phyloP scores from a whole-genome alignment of 1,140 invertebrate genomes.

The Drosophila micromelanica region DNA sequence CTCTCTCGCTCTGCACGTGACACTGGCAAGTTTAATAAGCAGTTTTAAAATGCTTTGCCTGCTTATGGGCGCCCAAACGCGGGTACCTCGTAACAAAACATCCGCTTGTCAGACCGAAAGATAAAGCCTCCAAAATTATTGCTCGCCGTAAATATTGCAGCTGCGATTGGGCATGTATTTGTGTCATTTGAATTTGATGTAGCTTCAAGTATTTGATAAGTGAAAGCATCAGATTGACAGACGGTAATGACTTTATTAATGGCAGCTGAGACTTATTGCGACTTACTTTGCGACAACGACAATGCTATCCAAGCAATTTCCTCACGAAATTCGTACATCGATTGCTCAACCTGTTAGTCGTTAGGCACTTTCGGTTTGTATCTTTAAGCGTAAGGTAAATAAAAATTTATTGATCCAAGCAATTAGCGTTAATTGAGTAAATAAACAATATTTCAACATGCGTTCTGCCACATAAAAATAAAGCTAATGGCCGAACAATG shows the following conservation, averaged over 20 bases:
- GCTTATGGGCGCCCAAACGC: slow-evolving; percentile 38
- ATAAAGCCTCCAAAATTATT: slow-evolving; percentile 57
- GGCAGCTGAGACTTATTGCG: slow-evolving; percentile 46
- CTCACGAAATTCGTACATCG: slow-evolving; percentile 3
- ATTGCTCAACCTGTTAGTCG: slow-evolving; percentile 3
- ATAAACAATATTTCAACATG: slow-evolving; percentile 72
- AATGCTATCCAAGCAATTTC: slow-evolving; percentile 7
- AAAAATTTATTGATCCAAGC: slow-evolving; percentile 78
- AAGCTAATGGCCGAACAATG: slow-evolving; percentile 46
- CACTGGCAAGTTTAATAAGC: slow-evolving; percentile 64
- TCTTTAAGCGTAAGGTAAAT: slow-evolving; percentile 60
- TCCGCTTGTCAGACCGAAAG: slow-evolving; percentile 60
- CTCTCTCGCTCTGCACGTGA: slow-evolving; percentile 40
- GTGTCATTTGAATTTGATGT: slow-evolving; percentile 48
- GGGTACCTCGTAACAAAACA: slow-evolving; percentile 42
- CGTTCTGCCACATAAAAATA: slow-evolving; percentile 47
- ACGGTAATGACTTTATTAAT: slow-evolving; percentile 52
- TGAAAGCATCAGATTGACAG: slow-evolving; percentile 44
- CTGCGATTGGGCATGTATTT: slow-evolving; percentile 28
- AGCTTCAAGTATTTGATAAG: slow-evolving; percentile 47
- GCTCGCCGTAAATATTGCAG: slow-evolving; percentile 39
- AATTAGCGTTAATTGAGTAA: slow-evolving; percentile 77
- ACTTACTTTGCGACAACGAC: slow-evolving; percentile 22
- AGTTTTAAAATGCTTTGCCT: slow-evolving; percentile 60
- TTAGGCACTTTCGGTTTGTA: slow-evolving; percentile 29